Percentiles rank a stretch among this genome's conserved stretches.
phyloP scores from a whole-genome alignment of 2,888 invertebrate genomes.

The Diaprepes abbreviatus region DNA sequence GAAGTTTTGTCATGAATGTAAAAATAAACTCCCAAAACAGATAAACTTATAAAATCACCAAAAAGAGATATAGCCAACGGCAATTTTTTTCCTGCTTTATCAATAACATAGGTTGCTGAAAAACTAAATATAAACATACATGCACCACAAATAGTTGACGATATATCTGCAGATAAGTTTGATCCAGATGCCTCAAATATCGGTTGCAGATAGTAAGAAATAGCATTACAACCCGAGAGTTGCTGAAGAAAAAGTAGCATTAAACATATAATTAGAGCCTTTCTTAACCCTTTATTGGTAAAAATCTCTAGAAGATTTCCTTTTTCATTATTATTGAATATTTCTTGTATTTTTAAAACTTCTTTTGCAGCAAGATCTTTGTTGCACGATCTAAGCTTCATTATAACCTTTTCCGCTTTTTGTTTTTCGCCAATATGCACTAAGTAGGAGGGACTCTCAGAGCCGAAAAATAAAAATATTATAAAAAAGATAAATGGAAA shows the following conservation, averaged over 20 bases:
- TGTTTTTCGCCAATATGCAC: constrained; percentile 72
- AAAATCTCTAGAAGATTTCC: constrained; percentile 71
- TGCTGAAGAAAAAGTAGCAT: constrained; percentile 85
- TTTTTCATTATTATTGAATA: constrained; percentile 67
- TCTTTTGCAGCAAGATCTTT: constrained; percentile 64
- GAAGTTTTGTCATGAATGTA: constrained; percentile 71
- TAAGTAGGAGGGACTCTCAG: constrained; percentile 83
- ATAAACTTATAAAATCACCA: constrained; percentile 75
- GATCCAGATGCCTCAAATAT: constrained; percentile 79
- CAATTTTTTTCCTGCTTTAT: constrained; percentile 79
- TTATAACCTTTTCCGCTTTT: constrained; percentile 72
- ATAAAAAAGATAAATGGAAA: constrained; percentile 70
- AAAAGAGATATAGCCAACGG: constrained; percentile 79
- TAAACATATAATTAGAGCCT: constrained; percentile 80
- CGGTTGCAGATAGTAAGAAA: constrained; percentile 67
- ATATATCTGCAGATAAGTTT: constrained; percentile 72
- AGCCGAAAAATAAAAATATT: constrained; percentile 76
- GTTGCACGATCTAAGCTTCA: constrained; percentile 71
- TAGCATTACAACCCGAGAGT: constrained; percentile 71
- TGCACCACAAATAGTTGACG: constrained; percentile 81
- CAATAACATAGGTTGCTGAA: constrained; percentile 81
- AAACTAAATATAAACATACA: constrained; percentile 82
- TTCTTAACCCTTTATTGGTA: constrained; percentile 77
- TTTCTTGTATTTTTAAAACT: constrained; percentile 68
- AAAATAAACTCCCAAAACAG: constrained; percentile 68